A percentile compares a stretch with the other conserved stretches of the same genome.
These are phyloP conservation scores for Nycticorax nycticorax DNA, from an alignment of 2,113 vertebrate species.

Conservation along the genomic window DNA sequence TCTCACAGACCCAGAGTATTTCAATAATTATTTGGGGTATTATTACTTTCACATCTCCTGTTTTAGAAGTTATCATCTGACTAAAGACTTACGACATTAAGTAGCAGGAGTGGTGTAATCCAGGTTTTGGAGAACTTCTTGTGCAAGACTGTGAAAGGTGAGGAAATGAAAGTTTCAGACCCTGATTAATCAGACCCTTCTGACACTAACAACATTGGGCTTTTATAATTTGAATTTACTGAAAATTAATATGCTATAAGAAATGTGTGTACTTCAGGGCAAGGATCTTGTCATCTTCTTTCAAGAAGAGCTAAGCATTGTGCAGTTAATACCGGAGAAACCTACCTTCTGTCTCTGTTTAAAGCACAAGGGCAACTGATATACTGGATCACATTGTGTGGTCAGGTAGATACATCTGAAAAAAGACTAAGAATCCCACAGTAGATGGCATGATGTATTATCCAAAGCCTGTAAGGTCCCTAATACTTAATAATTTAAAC, in stretches of 20 bases:
- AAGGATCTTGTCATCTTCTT: neutral
- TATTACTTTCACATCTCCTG: neutral
- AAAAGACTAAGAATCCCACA: neutral
- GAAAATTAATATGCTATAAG: neutral
- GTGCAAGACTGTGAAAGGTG: neutral
- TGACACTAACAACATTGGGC: neutral
- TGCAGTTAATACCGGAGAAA: neutral
- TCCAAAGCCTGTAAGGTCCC: neutral
- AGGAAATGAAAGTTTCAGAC: neutral
- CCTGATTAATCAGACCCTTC: neutral
- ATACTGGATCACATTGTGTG: neutral
- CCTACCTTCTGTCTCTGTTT: neutral
- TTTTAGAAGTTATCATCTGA: neutral
- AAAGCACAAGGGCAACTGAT: neutral
- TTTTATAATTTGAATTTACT: neutral
- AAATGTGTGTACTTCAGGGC: neutral
- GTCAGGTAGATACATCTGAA: neutral
- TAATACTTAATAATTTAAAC: neutral
- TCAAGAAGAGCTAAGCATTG: neutral
- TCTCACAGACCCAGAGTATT: neutral
- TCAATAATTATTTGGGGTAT: neutral
- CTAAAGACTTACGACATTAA: neutral
- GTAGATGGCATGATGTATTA: neutral
- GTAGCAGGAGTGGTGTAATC: neutral
- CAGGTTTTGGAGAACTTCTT: neutral